Conservation (phyloP, 2,888 invertebrate genomes). For the Steinernema hermaphroditum region DNA sequence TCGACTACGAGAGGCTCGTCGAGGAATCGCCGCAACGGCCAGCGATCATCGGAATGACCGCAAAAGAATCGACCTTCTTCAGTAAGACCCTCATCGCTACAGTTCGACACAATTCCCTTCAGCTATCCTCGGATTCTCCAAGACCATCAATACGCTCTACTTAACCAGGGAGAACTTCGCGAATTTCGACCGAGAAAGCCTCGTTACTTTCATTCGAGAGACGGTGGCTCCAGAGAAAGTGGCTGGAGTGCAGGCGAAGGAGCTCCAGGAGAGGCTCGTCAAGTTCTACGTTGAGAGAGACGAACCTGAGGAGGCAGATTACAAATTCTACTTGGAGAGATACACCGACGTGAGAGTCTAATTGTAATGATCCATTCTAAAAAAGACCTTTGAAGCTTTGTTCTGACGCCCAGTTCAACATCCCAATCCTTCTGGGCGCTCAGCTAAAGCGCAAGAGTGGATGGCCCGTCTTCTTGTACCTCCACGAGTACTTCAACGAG, state of each 20-base stretch:
- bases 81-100: constrained; percentile 29
- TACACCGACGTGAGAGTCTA: constrained; percentile 36
- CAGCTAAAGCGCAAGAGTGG: constrained; percentile 38
- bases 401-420: constrained; percentile 43
- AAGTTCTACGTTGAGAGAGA: constrained; percentile 33
- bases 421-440: constrained; percentile 42
- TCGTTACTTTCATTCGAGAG: constrained; percentile 36
- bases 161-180: constrained; percentile 26
- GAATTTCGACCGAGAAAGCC: constrained; percentile 34
- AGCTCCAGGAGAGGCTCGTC: constrained; percentile 39
- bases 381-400: constrained; percentile 37
- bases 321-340: constrained; percentile 35
- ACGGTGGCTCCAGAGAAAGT: constrained; percentile 37
- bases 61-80: constrained; percentile 34
- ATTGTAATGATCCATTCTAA: not conserved
- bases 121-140: constrained; percentile 37
- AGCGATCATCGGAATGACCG: constrained; percentile 34
- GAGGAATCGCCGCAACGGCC: constrained; percentile 32
- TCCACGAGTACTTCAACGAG: constrained; percentile 38
- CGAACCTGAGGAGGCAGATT: not conserved
- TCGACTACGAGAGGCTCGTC: constrained; percentile 32
- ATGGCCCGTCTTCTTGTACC: constrained; percentile 43
- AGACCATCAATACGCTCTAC: constrained; percentile 31
- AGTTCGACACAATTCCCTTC: not conserved
- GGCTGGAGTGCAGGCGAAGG: constrained; percentile 38